Evolutionary conservation across 1,140 invertebrate genomes (phyloP), one percentile per base, ranked within the genome.

Genomic region (Nylanderia fulva): DNA sequence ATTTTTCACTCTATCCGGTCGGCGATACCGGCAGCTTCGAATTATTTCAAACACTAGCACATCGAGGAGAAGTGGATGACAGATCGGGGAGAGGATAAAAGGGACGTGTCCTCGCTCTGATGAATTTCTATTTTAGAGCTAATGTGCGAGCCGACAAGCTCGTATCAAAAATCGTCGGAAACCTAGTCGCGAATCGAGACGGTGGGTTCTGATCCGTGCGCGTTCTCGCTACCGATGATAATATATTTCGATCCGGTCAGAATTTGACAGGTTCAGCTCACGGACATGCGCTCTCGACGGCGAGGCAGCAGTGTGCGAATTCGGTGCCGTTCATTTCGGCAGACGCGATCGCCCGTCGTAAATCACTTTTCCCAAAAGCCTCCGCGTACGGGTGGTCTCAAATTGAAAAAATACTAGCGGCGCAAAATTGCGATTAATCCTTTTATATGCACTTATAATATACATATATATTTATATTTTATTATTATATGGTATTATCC

Each of bases 311-410:
- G 24, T 15, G 71, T 75, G 72, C 54, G 72, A 75, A 75, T 75
- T n/a, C 48, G 54, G 72, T 36, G 61, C 24, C 58, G 54, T 36
- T 66, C 24, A 29, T 64, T 77, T 64, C 60, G 60, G 39, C 21
- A 13, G 60, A 52, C 48, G 21, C 42, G 21, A 15, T 21, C 61
- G 45, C 15, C 29, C 42, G 29, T 79, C 76, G 63, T 79, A 54
- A 68, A 68, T 79, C 76, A 79, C 45, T 79, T 68, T 68, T 68
- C 61, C 61, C 61, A 33, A 68, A 68, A 68, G 76, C 29, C 63
- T 54, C 52, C 74, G 56, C 61, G 63, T 7, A 9, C 61, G 75
- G 61, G 60, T 66, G 75, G 42, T 66, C 61, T 21, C 5, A 61
- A 63, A 3, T 63, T 29, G 24, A 61, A 61, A 66, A 61, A 77